These are phyloP conservation scores for Folsomia manolachei DNA, from an alignment of 2,888 invertebrate species.

Conservation along the genomic window DNA sequence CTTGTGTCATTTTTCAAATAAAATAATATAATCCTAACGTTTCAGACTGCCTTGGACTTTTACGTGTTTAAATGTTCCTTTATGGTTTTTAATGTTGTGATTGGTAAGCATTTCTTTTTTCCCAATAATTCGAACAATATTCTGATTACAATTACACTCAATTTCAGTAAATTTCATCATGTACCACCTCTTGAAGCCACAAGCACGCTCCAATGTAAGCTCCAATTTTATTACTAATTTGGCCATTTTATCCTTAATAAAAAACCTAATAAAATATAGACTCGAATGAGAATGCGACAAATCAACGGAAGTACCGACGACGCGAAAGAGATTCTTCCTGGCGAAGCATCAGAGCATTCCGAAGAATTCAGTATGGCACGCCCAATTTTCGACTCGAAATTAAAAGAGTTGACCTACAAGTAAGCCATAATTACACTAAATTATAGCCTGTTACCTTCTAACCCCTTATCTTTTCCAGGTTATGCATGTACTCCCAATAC, in stretches of 20 bases:
- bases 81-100: conserved; percentile 41
- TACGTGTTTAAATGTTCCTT: conserved; percentile 43
- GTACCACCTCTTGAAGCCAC: conserved; percentile 33
- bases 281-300: conserved; percentile 35
- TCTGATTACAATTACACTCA: no score
- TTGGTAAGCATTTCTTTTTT: no score
- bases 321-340: conserved; percentile 28
- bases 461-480: conserved; percentile 20
- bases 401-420: conserved; percentile 17
- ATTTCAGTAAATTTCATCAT: conserved; percentile 38
- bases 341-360: conserved; percentile 22
- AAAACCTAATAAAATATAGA: conserved; percentile 17
- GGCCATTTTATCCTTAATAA: neutral
- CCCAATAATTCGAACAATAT: no score
- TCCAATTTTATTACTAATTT: no score
- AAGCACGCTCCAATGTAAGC: conserved; percentile 24
- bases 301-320: conserved; percentile 26
- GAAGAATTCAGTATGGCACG: conserved; percentile 15
- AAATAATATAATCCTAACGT: no score
- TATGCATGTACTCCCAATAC: conserved; percentile 31
- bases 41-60: conserved; percentile 45
- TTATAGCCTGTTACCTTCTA: neutral
- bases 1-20: no score
- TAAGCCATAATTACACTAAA: no score
- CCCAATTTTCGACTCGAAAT: conserved; percentile 3